Evolutionary conservation across 1,140 invertebrate genomes (phyloP).

Genomic region (Pararge aegeria): DNA sequence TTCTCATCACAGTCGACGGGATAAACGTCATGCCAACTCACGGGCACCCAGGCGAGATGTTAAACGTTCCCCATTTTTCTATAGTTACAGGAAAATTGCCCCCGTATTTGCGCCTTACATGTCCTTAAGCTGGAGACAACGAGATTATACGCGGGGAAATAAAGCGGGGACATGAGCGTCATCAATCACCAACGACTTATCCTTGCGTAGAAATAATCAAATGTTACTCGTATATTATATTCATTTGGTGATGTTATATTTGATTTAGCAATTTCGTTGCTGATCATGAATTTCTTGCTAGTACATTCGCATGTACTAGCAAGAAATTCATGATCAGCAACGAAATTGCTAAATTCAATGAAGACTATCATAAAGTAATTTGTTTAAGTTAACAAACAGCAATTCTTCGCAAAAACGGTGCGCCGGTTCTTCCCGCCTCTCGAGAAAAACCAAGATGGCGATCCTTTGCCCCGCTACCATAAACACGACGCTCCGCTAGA

Average conservation of each 20-base stretch:
- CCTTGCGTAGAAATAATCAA: constrained; percentile 31
- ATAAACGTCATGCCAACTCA: constrained; percentile 37
- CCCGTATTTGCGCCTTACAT: constrained; percentile 73
- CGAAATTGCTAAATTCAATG: not conserved
- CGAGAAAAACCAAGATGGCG: no score
- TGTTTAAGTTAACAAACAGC: no score
- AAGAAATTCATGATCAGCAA: no score
- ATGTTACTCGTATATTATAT: constrained; percentile 25
- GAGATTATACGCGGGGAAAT: constrained; percentile 75
- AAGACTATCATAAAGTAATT: no score
- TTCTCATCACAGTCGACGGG: constrained; percentile 23
- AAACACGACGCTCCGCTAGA: no score
- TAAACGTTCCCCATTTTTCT: constrained; percentile 73
- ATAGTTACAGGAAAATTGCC: constrained; percentile 73
- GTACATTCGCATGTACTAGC: no score
- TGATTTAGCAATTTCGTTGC: not conserved
- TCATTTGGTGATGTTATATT: not conserved
- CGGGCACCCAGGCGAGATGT: constrained; percentile 55
- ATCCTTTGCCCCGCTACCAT: no score
- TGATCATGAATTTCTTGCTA: no score
- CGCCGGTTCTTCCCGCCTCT: no score
- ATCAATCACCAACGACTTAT: constrained; percentile 56
- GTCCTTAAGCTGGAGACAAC: constrained; percentile 73
- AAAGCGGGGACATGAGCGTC: constrained; percentile 69
- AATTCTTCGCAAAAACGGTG: no score